Base-by-base conservation (phyloP, 2,113 vertebrate genomes). In the Hydropotes inermis region DNA sequence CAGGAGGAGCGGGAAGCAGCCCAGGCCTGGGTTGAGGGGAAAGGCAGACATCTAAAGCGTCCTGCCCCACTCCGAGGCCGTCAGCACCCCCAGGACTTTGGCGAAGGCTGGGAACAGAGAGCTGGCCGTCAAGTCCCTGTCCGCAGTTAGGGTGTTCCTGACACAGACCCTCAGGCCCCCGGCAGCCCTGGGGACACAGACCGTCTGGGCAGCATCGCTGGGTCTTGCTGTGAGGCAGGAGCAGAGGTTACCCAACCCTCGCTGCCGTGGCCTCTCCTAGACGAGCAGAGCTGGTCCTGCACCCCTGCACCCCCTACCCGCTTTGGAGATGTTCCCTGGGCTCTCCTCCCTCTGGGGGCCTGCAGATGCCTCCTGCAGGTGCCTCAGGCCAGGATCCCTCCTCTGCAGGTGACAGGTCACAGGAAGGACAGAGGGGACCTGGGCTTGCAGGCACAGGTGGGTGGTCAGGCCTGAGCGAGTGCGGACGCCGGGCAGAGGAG, bases 401-500 rank as follows among this genome's bases (percentile, higher is more conserved):
- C 27, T 21, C 23, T 33, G 13, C 33, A 12, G 30, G 27, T 19
- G 17, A 17, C 0, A 19, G 25, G 13, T 50, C 45, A 36, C 9
- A 7, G 84, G n/a, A 52, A 82, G 47, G 83, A 82, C 43, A 88
- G 52, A 45, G 30, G 8, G 19, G 81, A 4, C n/a, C 74, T 33
- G 1, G 8, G 64, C 36, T 30, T 8, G 15, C 54, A 7, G 54
- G 45, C 14, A 3, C 3, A 7, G 1, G 28, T 19, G 47, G 43
- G 27, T 6, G 6, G 47, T 55, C 6, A 19, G 39, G 0, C 16
- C 78, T 33, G 45, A 50, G 45, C 2, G 19, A 21, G 50, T n/a
- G 19, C 1, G 6, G 30, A 11, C n/a, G 2, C 2, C 4, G 27
- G 27, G 50, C 0, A 0, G 15, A 30, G 28, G 45, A 12, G 45